A percentile compares a stretch with the other conserved stretches of the same genome.
Evolutionary conservation across 2,113 vertebrate genomes (phyloP).

Genomic region (Rallus limicola): DNA sequence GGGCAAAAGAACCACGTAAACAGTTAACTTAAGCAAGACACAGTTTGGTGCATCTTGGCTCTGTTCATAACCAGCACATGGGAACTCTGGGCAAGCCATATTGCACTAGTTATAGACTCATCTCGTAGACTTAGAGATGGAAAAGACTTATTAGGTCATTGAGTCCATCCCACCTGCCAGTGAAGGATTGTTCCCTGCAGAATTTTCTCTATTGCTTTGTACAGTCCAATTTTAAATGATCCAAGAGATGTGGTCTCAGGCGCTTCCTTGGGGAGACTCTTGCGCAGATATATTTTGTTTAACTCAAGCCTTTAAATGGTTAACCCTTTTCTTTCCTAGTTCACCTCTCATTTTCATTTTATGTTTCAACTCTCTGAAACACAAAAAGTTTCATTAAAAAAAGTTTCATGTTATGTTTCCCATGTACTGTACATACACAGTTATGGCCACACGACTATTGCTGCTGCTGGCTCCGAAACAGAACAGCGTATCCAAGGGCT

Average conservation of each 20-base stretch:
- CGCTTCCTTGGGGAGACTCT: constrained; percentile 37
- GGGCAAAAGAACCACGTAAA: neutral
- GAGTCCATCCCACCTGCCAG: constrained; percentile 56
- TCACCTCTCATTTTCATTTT: neutral
- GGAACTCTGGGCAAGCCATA: constrained; percentile 14
- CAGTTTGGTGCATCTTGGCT: constrained; percentile 25
- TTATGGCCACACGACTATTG: rapidly evolving
- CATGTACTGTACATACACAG: neutral
- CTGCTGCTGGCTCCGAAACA: neutral
- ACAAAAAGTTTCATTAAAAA: neutral
- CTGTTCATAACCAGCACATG: neutral
- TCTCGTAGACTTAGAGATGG: neutral
- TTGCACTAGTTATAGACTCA: constrained; percentile 29
- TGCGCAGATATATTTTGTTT: constrained; percentile 38
- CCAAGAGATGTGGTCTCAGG: constrained; percentile 42
- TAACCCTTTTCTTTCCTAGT: constrained; percentile 43
- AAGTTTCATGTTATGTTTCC: neutral
- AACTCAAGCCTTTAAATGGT: neutral
- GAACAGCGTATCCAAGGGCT: neutral
- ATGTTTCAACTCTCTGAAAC: neutral
- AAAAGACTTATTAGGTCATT: constrained; percentile 48
- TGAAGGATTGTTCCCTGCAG: constrained; percentile 59
- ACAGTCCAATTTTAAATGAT: constrained; percentile 59
- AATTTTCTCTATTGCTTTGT: constrained; percentile 38
- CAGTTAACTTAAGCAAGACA: neutral